Conservation (phyloP, 2,888 invertebrate species). For the Conomelus anceps region DNA sequence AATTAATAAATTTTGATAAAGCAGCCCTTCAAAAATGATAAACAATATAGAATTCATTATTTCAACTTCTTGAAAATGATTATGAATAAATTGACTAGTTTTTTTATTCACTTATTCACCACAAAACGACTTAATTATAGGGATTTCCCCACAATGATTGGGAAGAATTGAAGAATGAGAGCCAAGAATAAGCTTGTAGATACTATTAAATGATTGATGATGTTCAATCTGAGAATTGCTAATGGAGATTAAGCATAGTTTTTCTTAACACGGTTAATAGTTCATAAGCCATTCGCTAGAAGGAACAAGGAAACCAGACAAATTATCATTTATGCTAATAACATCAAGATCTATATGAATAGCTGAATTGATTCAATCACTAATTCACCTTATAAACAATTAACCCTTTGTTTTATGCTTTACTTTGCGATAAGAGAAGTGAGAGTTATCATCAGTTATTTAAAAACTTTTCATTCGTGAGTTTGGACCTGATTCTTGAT, state of each 20-base stretch:
- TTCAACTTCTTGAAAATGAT: background rate
- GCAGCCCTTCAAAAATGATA: background rate
- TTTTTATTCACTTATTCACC: background rate
- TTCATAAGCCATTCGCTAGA: background rate
- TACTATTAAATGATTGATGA: background rate
- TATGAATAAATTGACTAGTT: too few relatives aligned
- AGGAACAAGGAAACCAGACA: background rate
- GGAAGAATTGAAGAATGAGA: background rate
- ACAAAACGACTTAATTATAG: background rate
- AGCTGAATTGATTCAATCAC: background rate
- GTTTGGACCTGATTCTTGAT: too few relatives aligned
- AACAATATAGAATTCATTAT: background rate
- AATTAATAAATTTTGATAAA: too few relatives aligned
- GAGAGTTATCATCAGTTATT: too few relatives aligned
- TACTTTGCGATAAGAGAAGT: too few relatives aligned
- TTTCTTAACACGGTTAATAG: background rate
- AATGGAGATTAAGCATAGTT: background rate
- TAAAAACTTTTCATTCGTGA: too few relatives aligned
- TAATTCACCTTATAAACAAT: background rate
- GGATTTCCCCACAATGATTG: background rate
- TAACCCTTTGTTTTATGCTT: background rate
- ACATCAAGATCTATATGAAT: too few relatives aligned
- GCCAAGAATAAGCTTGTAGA: background rate
- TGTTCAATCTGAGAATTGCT: background rate
- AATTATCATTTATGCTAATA: background rate